Evolutionary conservation across 92 coral and sea anemone species (phyloP).

Genomic region (Zoanthus gigantus): DNA sequence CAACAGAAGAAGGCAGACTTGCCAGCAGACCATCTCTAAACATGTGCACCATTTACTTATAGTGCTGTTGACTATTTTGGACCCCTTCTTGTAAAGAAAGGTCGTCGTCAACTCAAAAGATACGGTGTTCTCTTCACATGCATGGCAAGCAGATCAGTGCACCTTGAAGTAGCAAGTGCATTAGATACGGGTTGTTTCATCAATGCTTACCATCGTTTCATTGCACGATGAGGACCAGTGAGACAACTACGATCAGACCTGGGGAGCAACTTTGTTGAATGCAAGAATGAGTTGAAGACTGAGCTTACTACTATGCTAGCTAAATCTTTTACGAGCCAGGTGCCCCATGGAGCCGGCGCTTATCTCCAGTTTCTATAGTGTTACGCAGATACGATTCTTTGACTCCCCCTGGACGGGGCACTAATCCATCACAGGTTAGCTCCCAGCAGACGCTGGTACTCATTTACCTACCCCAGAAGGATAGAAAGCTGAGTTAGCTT

Average conservation of each 20-base stretch:
- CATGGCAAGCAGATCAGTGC: constrained; percentile 20
- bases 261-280: background rate
- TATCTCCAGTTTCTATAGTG: no score
- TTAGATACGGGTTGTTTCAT: constrained; percentile 15
- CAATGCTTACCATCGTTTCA: constrained; percentile 18
- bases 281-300: constrained; percentile 4
- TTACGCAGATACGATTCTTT: no score
- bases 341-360: no score
- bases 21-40: background rate
- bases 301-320: background rate
- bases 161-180: constrained; percentile 27
- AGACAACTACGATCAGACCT: constrained; percentile 43
- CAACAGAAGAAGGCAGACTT: constrained; percentile 5
- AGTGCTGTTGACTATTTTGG: background rate
- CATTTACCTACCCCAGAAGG: no score
- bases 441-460: no score
- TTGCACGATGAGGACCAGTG: constrained; percentile 35
- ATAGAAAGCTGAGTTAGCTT: no score
- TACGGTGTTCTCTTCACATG: constrained; percentile 3
- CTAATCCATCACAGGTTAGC: no score
- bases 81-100: background rate
- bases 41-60: background rate
- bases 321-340: no score
- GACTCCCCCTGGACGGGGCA: no score
- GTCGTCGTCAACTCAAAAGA: background rate